A percentile compares a stretch with the other conserved stretches of the same genome.
Evolutionary conservation across 23 tunicate species (phyloP).

Genomic region (Trididemnum miniatum): DNA sequence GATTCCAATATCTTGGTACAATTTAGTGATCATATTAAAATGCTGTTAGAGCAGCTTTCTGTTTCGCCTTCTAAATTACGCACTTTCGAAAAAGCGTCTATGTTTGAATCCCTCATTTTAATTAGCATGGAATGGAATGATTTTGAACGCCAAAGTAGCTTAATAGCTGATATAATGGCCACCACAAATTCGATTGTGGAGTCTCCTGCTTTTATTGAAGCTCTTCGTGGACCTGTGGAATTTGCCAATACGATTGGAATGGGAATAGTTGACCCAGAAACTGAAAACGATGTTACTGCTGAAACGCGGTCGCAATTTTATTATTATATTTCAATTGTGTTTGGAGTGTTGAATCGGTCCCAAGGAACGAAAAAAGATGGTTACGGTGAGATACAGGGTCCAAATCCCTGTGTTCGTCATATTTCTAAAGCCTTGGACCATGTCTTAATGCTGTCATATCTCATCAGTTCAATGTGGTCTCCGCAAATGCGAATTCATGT

Average conservation of each 20-base stretch:
- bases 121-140: constrained; percentile 80
- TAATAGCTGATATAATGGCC: constrained; percentile 53
- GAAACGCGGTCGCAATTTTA: constrained; percentile 44
- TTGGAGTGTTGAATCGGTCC: constrained; percentile 37
- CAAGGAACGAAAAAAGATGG: constrained; percentile 28
- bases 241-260: constrained; percentile 72
- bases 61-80: constrained; percentile 5
- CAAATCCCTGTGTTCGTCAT: constrained; percentile 49
- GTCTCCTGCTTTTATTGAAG: constrained; percentile 9
- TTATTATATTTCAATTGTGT: constrained; percentile 43
- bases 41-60: constrained; percentile 18
- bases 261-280: neutral
- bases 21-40: constrained; percentile 31
- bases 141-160: constrained; percentile 31
- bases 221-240: constrained; percentile 27
- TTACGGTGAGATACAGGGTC: constrained; percentile 11
- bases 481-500: neutral
- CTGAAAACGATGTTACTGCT: neutral
- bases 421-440: constrained; percentile 38
- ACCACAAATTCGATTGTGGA: constrained; percentile 13
- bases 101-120: constrained; percentile 59
- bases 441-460: constrained; percentile 37
- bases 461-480: constrained; percentile 58
- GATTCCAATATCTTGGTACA: constrained; percentile 13
- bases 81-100: constrained; percentile 44